Evolutionary conservation across 2,797 vertebrate species (phyloP).

Genomic region (Rousettus madagascariensis): DNA sequence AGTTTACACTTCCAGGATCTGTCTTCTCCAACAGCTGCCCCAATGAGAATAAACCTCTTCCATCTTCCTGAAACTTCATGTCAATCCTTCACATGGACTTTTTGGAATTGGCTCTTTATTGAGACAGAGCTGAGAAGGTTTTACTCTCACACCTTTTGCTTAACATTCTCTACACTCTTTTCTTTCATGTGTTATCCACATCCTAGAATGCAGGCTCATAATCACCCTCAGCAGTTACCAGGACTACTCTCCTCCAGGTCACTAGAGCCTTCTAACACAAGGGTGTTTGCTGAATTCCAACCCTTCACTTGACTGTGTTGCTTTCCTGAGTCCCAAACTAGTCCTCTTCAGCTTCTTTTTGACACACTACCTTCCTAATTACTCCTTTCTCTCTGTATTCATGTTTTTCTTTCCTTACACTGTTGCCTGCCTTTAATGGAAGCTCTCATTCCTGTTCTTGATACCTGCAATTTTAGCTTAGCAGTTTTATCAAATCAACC

Average conservation of each 20-base stretch:
- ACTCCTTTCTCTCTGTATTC: background rate
- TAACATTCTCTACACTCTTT: background rate
- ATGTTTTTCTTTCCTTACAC: background rate
- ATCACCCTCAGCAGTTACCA: background rate
- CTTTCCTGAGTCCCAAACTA: background rate
- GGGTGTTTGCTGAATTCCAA: background rate
- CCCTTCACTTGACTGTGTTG: background rate
- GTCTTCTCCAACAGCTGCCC: background rate
- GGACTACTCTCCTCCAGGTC: background rate
- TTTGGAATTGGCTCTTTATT: background rate
- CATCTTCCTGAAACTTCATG: background rate
- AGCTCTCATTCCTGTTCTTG: background rate
- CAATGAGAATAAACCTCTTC: background rate
- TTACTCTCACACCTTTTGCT: background rate
- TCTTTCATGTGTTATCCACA: accelerated
- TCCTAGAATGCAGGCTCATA: background rate
- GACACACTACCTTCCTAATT: background rate
- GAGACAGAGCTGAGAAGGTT: background rate
- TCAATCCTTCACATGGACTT: background rate
- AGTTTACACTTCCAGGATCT: background rate
- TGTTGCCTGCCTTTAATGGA: background rate
- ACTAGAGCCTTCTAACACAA: background rate
- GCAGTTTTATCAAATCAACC: background rate
- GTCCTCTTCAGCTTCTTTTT: background rate
- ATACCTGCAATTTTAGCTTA: background rate